A percentile compares a stretch with the other conserved stretches of the same genome.
Evolutionary conservation across 2,888 invertebrate species (phyloP).

Genomic region (Oeneis ivallda): DNA sequence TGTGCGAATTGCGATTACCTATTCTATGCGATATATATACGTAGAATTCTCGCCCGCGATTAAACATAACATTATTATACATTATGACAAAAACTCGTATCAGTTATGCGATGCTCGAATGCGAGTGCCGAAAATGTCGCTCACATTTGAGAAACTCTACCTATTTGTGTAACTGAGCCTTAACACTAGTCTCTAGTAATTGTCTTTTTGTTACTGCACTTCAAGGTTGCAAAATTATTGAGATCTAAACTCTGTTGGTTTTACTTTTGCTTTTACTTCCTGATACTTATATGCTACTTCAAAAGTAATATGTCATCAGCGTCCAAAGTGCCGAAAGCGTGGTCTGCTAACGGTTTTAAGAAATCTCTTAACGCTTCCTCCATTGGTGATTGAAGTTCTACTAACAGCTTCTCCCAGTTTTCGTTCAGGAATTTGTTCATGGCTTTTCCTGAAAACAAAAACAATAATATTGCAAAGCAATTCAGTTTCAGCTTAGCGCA

Average conservation of each 20-base stretch:
- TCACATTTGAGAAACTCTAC: no score
- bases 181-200: no score
- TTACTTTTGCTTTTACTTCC: not conserved
- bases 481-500: not conserved
- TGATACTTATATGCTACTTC: slow-evolving; percentile 5
- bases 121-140: no score
- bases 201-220: not conserved
- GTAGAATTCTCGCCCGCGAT: no score
- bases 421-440: slow-evolving; percentile 90
- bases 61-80: no score
- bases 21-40: no score
- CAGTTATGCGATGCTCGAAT: no score
- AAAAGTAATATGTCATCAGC: slow-evolving; percentile 67
- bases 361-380: slow-evolving; percentile 79
- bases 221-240: not conserved
- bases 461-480: not conserved
- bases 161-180: no score
- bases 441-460: slow-evolving; percentile 78
- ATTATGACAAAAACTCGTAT: no score
- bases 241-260: not conserved
- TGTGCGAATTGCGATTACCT: no score
- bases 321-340: slow-evolving; percentile 64
- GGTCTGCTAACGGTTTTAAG: slow-evolving; percentile 70
- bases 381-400: slow-evolving; percentile 86
- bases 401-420: slow-evolving; percentile 87